Evolutionary conservation across 1,140 invertebrate genomes (phyloP).

Genomic region (Pararge aegeria): DNA sequence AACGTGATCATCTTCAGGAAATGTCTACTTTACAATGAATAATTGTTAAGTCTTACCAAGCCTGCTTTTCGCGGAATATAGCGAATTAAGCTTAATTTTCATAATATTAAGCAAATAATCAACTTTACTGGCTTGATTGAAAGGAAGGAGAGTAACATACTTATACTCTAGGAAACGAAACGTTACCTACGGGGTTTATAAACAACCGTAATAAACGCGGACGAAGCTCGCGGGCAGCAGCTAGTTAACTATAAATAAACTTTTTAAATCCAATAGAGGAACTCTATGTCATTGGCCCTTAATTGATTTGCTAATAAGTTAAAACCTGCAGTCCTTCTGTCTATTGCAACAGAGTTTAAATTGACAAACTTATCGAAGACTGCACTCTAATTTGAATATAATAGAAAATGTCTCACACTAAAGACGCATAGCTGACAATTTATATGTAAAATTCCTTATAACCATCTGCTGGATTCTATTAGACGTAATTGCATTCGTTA

Average conservation of each 20-base stretch:
- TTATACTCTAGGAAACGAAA: too few relatives aligned
- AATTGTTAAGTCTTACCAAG: too few relatives aligned
- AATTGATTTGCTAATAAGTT: constrained; percentile 4
- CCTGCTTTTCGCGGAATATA: too few relatives aligned
- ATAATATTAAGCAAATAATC: too few relatives aligned
- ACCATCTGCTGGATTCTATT: constrained; percentile 1
- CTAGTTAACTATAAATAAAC: neutral
- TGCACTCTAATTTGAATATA: constrained; percentile 14
- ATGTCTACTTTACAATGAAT: too few relatives aligned
- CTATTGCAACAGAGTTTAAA: neutral
- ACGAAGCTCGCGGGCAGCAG: too few relatives aligned
- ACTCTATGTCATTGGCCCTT: constrained; percentile 1
- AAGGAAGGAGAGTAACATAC: too few relatives aligned
- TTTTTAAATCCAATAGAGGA: neutral
- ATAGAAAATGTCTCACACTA: constrained; percentile 16
- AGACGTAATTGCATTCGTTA: neutral
- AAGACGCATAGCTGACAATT: constrained; percentile 12
- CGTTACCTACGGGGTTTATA: too few relatives aligned
- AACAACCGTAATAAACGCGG: too few relatives aligned
- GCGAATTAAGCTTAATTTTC: too few relatives aligned
- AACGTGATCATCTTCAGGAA: too few relatives aligned
- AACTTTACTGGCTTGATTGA: too few relatives aligned
- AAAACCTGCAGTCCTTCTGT: neutral
- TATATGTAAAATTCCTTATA: constrained; percentile 9
- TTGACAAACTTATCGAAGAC: neutral